Percentiles rank a stretch among this genome's conserved stretches.
These are phyloP conservation scores for Macrochelys suwanniensis DNA, from an alignment of 2,797 vertebrate species.

Conservation along the genomic window DNA sequence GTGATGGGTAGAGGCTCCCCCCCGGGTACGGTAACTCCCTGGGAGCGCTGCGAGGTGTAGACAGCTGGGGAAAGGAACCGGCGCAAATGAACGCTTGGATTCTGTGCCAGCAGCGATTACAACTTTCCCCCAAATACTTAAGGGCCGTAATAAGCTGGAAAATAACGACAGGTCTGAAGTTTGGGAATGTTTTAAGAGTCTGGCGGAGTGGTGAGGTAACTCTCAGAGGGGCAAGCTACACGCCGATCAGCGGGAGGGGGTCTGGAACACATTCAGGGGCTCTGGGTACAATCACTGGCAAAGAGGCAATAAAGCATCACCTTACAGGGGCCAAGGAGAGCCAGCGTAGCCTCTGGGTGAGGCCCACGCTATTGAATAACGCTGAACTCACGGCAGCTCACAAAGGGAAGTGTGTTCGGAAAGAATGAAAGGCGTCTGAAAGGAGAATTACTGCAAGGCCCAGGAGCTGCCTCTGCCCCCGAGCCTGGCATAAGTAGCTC, in stretches of 20 bases:
- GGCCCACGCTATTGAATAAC: slow-evolving; percentile 1
- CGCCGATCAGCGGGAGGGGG: background rate
- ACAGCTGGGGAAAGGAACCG: background rate
- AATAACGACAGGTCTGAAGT: background rate
- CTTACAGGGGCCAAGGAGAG: background rate
- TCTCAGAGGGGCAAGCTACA: background rate
- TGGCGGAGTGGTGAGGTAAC: background rate
- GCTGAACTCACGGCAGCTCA: background rate
- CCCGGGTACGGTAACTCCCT: background rate
- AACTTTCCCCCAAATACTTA: background rate
- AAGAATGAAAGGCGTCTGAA: background rate
- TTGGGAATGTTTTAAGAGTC: background rate
- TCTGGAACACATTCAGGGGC: background rate
- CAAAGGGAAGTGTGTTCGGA: slow-evolving; percentile 5
- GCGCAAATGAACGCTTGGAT: background rate
- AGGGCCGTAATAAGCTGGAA: background rate
- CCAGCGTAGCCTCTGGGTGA: background rate
- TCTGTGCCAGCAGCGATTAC: background rate
- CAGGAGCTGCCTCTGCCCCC: background rate
- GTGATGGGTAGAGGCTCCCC: background rate
- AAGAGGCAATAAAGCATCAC: background rate
- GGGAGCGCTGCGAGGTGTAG: background rate
- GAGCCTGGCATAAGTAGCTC: background rate
- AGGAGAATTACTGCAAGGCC: background rate
- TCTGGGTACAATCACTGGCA: background rate